Percentiles rank a stretch among this genome's conserved stretches.
These are phyloP conservation scores for Macropus fuliginosus DNA, from an alignment of 2,797 vertebrate genomes.

Conservation along the genomic window DNA sequence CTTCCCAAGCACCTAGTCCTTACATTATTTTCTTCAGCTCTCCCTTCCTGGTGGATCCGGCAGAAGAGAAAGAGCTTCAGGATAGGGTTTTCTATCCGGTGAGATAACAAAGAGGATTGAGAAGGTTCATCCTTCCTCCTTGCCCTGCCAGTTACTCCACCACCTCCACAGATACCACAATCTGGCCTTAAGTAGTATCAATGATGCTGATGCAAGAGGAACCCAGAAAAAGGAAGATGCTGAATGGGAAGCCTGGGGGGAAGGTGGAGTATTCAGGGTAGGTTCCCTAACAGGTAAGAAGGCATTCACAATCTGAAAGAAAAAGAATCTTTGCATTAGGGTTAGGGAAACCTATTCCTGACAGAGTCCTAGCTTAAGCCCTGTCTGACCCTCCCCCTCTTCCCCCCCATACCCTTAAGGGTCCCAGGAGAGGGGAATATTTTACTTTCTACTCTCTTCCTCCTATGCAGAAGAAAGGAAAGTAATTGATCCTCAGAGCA, in stretches of 20 bases:
- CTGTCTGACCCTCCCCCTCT: background rate
- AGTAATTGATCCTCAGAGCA: constrained; percentile 48
- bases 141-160: background rate
- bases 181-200: background rate
- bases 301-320: background rate
- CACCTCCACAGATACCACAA: background rate
- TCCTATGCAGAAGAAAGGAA: constrained; percentile 33
- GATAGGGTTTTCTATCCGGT: background rate
- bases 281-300: background rate
- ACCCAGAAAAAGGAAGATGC: constrained; percentile 24
- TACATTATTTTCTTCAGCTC: background rate
- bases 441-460: constrained; percentile 29
- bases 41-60: background rate
- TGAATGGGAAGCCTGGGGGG: constrained; percentile 20
- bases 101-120: background rate
- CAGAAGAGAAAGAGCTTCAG: background rate
- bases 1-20: constrained; percentile 10
- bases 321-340: background rate
- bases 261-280: constrained; percentile 6
- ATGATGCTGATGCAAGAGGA: constrained; percentile 37
- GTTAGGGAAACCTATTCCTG: background rate
- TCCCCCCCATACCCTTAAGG: background rate
- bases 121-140: background rate
- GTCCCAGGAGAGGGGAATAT: constrained; percentile 25
- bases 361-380: constrained; percentile 34